phyloP scores from a whole-genome alignment of 2,797 vertebrate genomes.

The Labeo calbasu region DNA sequence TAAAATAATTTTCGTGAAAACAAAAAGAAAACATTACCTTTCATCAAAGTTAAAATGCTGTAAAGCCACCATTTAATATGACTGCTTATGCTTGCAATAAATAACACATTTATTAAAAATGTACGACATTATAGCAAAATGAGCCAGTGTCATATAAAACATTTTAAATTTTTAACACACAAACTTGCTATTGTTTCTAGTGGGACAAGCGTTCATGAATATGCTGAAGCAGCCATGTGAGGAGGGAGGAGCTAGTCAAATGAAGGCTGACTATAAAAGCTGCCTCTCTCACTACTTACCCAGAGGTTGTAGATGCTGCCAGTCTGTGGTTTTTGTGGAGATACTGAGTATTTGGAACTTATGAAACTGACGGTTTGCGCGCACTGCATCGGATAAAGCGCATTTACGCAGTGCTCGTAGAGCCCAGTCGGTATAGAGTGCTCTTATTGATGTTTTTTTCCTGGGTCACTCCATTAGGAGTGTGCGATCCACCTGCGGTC shows the following conservation, averaged over 20 bases:
- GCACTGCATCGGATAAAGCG: not conserved
- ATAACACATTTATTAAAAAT: not conserved
- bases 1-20: not conserved
- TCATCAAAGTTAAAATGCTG: not conserved
- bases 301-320: not conserved
- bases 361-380: not conserved
- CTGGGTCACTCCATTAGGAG: slow-evolving; percentile 58
- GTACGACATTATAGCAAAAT: not conserved
- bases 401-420: slow-evolving; percentile 1
- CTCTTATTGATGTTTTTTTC: slow-evolving; percentile 65
- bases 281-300: not conserved
- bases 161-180: not conserved
- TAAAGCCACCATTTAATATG: not conserved
- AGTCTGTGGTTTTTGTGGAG: not conserved
- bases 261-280: slow-evolving; percentile 37
- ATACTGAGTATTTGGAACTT: not conserved
- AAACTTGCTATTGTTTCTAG: not conserved
- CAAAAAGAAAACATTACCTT: not conserved
- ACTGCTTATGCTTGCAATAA: not conserved
- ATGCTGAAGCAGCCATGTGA: slow-evolving; percentile 19
- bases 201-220: not conserved
- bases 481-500: slow-evolving; percentile 47
- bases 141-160: too few species aligned
- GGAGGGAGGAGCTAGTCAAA: slow-evolving; percentile 58
- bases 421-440: not conserved